Percentiles rank a stretch among this genome's conserved stretches.
Conservation (phyloP, 2,113 vertebrate genomes). For the Taurulus bubalis region DNA sequence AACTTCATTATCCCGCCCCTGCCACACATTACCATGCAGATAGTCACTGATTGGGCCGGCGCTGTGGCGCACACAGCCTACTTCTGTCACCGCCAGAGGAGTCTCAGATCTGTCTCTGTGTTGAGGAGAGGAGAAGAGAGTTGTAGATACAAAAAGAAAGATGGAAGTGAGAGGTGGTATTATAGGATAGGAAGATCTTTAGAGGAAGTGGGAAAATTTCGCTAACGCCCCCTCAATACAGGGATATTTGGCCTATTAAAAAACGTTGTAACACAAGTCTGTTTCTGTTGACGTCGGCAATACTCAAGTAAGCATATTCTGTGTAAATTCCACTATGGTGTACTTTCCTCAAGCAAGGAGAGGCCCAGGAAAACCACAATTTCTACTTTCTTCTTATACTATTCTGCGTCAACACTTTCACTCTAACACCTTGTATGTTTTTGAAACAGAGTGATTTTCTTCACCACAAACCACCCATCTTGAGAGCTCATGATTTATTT, state of each 20-base stretch:
- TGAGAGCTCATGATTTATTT: conserved; percentile 63
- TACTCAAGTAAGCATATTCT: conserved; percentile 24
- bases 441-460: conserved; percentile 62
- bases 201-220: conserved; percentile 60
- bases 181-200: conserved; percentile 49
- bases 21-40: conserved; percentile 98
- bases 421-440: conserved; percentile 73
- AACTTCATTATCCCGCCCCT: conserved; percentile 99
- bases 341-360: conserved; percentile 52
- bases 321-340: conserved; percentile 68
- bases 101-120: conserved; percentile 89
- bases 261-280: conserved; percentile 5
- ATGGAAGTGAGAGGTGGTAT: conserved; percentile 48
- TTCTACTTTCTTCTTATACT: conserved; percentile 59
- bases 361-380: conserved; percentile 73
- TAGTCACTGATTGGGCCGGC: conserved; percentile 91
- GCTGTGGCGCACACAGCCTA: conserved; percentile 88
- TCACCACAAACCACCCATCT: conserved; percentile 73
- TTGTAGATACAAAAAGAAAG: conserved; percentile 23
- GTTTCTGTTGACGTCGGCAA: conserved; percentile 62
- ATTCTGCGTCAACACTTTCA: conserved; percentile 61
- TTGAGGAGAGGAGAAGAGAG: conserved; percentile 43
- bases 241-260: conserved; percentile 34
- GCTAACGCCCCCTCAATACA: conserved; percentile 20
- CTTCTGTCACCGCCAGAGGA: conserved; percentile 92